These are phyloP conservation scores for Zaprionus gabonicus DNA, from an alignment of 1,140 invertebrate species.

Conservation along the genomic window DNA sequence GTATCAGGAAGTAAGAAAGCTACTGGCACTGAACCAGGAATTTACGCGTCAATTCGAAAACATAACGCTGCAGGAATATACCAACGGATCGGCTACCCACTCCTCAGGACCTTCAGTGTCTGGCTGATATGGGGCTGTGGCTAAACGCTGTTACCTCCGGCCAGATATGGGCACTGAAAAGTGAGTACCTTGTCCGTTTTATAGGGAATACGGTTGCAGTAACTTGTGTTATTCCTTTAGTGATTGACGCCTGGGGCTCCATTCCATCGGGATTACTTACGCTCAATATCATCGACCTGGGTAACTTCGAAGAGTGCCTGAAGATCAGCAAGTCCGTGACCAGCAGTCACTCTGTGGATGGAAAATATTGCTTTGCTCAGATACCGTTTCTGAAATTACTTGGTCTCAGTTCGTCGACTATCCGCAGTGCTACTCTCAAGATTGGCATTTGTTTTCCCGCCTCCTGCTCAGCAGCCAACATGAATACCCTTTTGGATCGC, in stretches of 20 bases:
- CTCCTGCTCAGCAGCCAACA: slow-evolving; percentile 21
- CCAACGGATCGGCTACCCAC: slow-evolving; percentile 28
- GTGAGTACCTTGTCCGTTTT: slow-evolving; percentile 31
- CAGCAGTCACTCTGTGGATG: slow-evolving; percentile 21
- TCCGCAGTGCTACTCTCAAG: not conserved
- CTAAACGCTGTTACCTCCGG: slow-evolving; percentile 10
- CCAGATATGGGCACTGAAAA: slow-evolving; percentile 51
- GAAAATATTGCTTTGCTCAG: slow-evolving; percentile 58
- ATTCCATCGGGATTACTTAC: slow-evolving; percentile 62
- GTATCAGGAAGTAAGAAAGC: slow-evolving; percentile 31
- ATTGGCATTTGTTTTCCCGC: slow-evolving; percentile 38
- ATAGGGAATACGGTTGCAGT: not conserved
- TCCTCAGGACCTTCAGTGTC: slow-evolving; percentile 52
- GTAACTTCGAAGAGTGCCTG: slow-evolving; percentile 69
- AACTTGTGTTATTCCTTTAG: slow-evolving; percentile 10
- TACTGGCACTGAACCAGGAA: slow-evolving; percentile 37
- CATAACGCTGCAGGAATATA: slow-evolving; percentile 28
- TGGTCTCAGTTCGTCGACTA: slow-evolving; percentile 2
- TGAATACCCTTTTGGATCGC: slow-evolving; percentile 35
- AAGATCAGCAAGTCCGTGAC: slow-evolving; percentile 36
- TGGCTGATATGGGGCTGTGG: slow-evolving; percentile 45
- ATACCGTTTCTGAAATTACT: slow-evolving; percentile 41
- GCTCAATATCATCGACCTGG: slow-evolving; percentile 55
- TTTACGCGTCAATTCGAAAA: slow-evolving; percentile 45
- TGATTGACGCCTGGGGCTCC: slow-evolving; percentile 73